Base-by-base conservation (phyloP, 2,888 invertebrate genomes). In the Sminthurides aquaticus region DNA sequence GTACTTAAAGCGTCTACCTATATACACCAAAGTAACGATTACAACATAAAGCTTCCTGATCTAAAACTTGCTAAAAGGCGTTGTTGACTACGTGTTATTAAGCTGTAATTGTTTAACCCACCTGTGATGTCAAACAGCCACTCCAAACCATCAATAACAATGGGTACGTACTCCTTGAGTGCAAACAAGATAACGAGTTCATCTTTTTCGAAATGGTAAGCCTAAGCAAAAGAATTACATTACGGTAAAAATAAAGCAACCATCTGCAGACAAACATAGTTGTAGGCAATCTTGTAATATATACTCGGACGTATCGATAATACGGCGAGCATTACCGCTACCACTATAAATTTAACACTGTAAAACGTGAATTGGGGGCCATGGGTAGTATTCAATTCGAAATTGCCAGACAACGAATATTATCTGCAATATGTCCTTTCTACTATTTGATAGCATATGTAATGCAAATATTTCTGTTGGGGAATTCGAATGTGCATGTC, bases 141-240 rank as follows among this genome's bases (percentile, higher is more conserved):
- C 1, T 59, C 27, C 18, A 64, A 15, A 3, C 64, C 64, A 43
- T 58, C n/a, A n/a, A n/a, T 8, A 8, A 64, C 64, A 24, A 59
- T 48, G 20, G 64, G 64, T 26, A 64, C 52, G 25, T 52, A 59
- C 27, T 64, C 64, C 55, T 64, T 64, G 20, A 55, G 20, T 1
- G 64, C 26, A 48, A 64, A 64, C 34, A 64, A n/a, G 2, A 59
- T 22, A 22, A 55, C 22, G n/a, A 26, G 22, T 18, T 64, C 59
- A 2, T 34, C 55, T 5, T 52, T 54, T 18, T n/a, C 18, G 59
- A 64, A 64, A 27, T 64, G 59, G 11, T 15, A 29, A 2, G 24
- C 3, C 64, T 64, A 49, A 29, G 26, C 22, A 49, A 52, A 18
- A 52, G 52, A 26, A 60, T 2, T 24, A 48, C 8, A 49, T 48